Evolutionary conservation across 2,113 vertebrate species (phyloP), one percentile per base, ranked within the genome.

Genomic region (Chamaetylas fuelleborni): DNA sequence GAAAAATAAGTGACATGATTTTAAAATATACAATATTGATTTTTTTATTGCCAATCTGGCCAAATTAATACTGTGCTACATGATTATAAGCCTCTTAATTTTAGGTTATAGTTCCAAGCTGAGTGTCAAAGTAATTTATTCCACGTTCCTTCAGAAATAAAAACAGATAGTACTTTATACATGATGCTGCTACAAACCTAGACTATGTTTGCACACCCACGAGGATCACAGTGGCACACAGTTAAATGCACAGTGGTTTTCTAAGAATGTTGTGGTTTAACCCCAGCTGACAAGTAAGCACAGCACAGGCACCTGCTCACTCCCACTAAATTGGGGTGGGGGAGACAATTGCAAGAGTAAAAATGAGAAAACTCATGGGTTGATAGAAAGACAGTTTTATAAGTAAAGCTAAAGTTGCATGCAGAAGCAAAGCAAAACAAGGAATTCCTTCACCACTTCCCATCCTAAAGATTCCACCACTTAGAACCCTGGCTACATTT

Each of bases 311-410:
- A 15, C 51, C 38, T 66, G 36, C 38, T 91, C 43, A 15, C 13
- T 78, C 8, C 14, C 42, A n/a, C 47, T 11, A 18, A 15, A 2
- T 18, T 0, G 1, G 17, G 19, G 4, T n/a, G 28, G n/a, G 23
- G 24, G 4, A 78, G 11, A 45, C 7, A 78, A 45, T 7, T 34
- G 28, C 33, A 65, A 22, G 33, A 34, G 9, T 26, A 1, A 51
- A 72, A 40, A 28, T 15, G 14, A 72, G 65, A 72, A 38, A 64
- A 58, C 9, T 58, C 25, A 5, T 8, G 5, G 4, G 4, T 23
- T 72, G 19, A 19, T 15, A 51, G 9, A 22, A 65, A 22, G 24
- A 26, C 16, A 45, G 14, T 65, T 78, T 22, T 4, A 19, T 23
- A 9, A 58, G 11, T 58, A 58, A 72, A 65, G 20, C 13, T n/a